A percentile compares a stretch with the other conserved stretches of the same genome.
Conservation (phyloP, 2,888 invertebrate genomes). For the Agonopterix heracliana region DNA sequence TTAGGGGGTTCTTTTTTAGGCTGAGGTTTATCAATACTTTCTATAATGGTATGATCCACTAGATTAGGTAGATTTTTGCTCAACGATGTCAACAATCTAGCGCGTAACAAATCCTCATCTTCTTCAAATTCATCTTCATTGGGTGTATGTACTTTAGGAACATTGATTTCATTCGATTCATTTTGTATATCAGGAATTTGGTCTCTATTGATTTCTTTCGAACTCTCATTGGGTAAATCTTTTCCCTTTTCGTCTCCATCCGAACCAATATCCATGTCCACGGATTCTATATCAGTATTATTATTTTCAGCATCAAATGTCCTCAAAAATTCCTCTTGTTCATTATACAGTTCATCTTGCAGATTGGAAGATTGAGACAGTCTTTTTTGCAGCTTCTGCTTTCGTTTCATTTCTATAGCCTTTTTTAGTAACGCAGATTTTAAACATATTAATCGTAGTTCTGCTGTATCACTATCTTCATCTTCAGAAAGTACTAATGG, state of each 20-base stretch:
- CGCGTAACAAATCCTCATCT: slow-evolving; percentile 78
- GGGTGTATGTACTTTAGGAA: slow-evolving; percentile 9
- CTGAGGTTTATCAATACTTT: slow-evolving; percentile 18
- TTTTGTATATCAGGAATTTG: slow-evolving; percentile 13
- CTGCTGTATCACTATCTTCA: slow-evolving; percentile 77
- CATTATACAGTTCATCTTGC: slow-evolving; percentile 40
- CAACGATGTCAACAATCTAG: slow-evolving; percentile 75
- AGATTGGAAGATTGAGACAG: slow-evolving; percentile 48
- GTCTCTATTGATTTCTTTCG: slow-evolving; percentile 12
- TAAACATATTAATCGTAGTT: slow-evolving; percentile 79
- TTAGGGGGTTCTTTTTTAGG: slow-evolving; percentile 12
- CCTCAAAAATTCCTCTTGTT: slow-evolving; percentile 25
- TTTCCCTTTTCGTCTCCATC: slow-evolving; percentile 57
- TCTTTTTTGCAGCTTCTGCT: slow-evolving; percentile 54
- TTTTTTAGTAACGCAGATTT: slow-evolving; percentile 81
- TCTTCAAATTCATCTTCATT: slow-evolving; percentile 68
- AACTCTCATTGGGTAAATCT: slow-evolving; percentile 26
- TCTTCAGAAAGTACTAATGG: slow-evolving; percentile 48
- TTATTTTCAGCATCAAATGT: slow-evolving; percentile 40
- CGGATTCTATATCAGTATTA: slow-evolving; percentile 62
- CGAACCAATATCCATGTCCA: slow-evolving; percentile 71
- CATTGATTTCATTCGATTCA: background rate
- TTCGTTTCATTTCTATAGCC: slow-evolving; percentile 75
- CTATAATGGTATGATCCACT: slow-evolving; percentile 36
- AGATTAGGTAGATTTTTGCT: slow-evolving; percentile 73